phyloP scores from a whole-genome alignment of 2,113 vertebrate genomes.

The Chunga burmeisteri region DNA sequence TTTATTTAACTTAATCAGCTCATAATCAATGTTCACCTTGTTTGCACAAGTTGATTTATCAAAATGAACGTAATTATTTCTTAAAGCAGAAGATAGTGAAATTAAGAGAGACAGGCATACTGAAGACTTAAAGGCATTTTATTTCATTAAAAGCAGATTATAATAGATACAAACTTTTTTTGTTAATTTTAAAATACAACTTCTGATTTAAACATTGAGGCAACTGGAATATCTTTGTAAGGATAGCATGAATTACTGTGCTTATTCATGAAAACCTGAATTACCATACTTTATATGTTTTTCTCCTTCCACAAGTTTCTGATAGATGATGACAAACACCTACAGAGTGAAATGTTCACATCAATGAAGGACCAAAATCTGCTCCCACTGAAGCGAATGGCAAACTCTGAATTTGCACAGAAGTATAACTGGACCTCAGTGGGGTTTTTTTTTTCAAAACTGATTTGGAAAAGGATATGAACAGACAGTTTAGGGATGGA shows the following conservation, averaged over 20 bases:
- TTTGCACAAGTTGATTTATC: conserved; percentile 25
- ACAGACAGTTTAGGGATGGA: not conserved
- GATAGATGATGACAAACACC: not conserved
- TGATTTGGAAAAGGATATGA: not conserved
- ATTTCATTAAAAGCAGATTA: not conserved
- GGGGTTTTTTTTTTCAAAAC: not conserved
- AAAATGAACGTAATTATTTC: not conserved
- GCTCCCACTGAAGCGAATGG: not conserved
- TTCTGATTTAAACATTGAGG: not conserved
- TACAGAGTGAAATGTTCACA: not conserved
- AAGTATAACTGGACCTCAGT: not conserved
- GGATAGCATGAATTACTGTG: not conserved
- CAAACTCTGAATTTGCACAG: not conserved
- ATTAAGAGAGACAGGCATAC: not conserved
- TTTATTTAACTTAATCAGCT: conserved; percentile 22
- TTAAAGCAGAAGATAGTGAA: conserved; percentile 8
- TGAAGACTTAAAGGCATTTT: not conserved
- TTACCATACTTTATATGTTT: not conserved
- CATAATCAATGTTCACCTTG: conserved; percentile 48
- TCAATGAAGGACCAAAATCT: not conserved
- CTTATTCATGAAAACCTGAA: not conserved
- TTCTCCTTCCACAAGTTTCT: not conserved
- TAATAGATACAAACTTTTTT: not conserved
- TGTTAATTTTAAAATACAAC: not conserved
- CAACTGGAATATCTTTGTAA: not conserved